Percentiles rank a stretch among this genome's conserved stretches.
Conservation (phyloP, 2,888 invertebrate genomes). For the Dioctria rufipes region DNA sequence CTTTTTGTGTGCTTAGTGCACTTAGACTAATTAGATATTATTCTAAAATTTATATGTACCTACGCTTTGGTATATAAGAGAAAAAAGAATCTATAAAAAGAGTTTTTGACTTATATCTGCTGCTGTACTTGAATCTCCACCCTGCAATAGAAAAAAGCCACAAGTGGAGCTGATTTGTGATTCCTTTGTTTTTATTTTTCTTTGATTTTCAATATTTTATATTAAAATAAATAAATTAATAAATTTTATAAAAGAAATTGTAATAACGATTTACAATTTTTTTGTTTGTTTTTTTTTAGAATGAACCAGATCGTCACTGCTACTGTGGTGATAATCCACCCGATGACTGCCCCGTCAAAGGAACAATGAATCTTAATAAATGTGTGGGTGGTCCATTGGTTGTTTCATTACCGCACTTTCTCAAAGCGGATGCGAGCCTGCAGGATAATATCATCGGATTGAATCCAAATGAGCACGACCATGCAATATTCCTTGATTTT, state of each 20-base stretch:
- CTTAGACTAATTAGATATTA: too few species aligned
- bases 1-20: too few species aligned
- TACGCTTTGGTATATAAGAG: too few species aligned
- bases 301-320: conserved; percentile 20
- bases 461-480: conserved; percentile 77
- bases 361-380: conserved; percentile 77
- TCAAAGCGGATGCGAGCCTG: conserved; percentile 74
- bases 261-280: not conserved
- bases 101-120: too few species aligned
- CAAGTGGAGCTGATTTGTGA: too few species aligned
- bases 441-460: conserved; percentile 73
- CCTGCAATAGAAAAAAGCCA: too few species aligned
- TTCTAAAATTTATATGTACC: too few species aligned
- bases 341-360: conserved; percentile 78
- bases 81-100: too few species aligned
- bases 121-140: too few species aligned
- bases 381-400: conserved; percentile 81
- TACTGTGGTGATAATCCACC: conserved; percentile 73
- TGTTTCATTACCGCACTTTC: conserved; percentile 85
- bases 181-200: not conserved
- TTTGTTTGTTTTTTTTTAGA: conserved; percentile 30
- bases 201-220: not conserved
- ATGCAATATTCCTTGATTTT: conserved; percentile 82
- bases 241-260: too few species aligned
- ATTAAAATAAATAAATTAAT: too few species aligned